Evolutionary conservation across 2,797 vertebrate species (phyloP).

Genomic region (Sebastes steindachneri): DNA sequence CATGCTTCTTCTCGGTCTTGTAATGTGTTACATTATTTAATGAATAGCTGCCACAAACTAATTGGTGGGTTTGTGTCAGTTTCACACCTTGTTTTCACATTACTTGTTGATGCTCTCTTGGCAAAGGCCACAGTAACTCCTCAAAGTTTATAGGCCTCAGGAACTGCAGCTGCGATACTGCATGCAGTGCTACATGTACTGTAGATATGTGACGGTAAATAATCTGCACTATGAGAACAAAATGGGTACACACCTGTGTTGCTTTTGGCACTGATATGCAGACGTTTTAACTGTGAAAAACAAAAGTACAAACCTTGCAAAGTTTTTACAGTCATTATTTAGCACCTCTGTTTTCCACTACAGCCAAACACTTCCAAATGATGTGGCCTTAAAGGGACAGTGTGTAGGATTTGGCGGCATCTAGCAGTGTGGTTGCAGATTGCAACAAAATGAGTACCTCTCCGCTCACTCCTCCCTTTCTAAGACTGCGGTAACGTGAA

Average conservation of each 20-base stretch:
- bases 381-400: neutral
- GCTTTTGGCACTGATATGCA: neutral
- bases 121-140: neutral
- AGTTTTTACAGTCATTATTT: neutral
- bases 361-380: neutral
- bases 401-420: too few species aligned
- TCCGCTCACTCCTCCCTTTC: too few species aligned
- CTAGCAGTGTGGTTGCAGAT: too few species aligned
- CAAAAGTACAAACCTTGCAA: neutral
- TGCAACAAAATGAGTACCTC: too few species aligned
- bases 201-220: neutral
- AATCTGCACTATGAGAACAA: neutral
- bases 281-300: neutral
- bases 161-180: neutral
- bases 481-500: too few species aligned
- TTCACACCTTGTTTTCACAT: neutral
- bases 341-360: neutral
- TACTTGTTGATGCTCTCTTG: neutral
- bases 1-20: slow-evolving; percentile 2
- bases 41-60: slow-evolving; percentile 22
- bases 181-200: neutral
- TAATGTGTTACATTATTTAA: neutral
- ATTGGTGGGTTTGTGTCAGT: slow-evolving; percentile 32
- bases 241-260: neutral
- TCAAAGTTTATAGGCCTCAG: neutral